A percentile compares a stretch with the other conserved stretches of the same genome.
Evolutionary conservation across 2,113 vertebrate species (phyloP).

Genomic region (Archocentrus centrarchus): DNA sequence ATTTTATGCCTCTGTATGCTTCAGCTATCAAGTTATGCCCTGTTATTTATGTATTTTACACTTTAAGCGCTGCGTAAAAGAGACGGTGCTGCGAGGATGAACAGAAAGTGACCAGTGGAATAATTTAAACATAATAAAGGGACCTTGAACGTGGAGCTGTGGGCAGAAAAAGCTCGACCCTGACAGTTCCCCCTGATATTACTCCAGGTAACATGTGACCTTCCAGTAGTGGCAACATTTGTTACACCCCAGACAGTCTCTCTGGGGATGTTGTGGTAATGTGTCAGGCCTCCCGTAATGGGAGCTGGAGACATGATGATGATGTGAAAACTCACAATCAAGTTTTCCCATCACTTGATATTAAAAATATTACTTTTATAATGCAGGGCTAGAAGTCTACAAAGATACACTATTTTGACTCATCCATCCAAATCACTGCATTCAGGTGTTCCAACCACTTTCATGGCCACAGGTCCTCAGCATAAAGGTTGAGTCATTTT

Average conservation of each 20-base stretch:
- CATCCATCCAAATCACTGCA: too few relatives aligned
- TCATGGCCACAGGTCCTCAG: too few relatives aligned
- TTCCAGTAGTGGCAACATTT: constrained; percentile 26
- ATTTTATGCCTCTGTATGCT: not conserved
- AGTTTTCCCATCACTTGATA: not conserved
- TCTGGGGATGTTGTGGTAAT: constrained; percentile 16
- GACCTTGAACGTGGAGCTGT: constrained; percentile 20
- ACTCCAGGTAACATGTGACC: constrained; percentile 55
- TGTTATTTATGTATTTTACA: not conserved
- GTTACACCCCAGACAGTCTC: constrained; percentile 22
- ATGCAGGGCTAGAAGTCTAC: not conserved
- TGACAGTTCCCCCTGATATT: constrained; percentile 27
- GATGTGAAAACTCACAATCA: not conserved
- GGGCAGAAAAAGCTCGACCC: constrained; percentile 18
- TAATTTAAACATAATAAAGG: constrained; percentile 17
- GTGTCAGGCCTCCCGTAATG: not conserved
- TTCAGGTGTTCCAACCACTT: too few relatives aligned
- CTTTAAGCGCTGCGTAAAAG: not conserved
- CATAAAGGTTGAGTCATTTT: too few relatives aligned
- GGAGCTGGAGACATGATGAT: not conserved
- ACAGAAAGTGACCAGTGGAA: constrained; percentile 11
- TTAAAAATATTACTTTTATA: not conserved
- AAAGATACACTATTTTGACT: too few relatives aligned
- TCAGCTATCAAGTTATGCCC: not conserved
- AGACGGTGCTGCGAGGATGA: not conserved